Base-by-base conservation (phyloP, 1,140 invertebrate species). In the Tetragonula clypearis region DNA sequence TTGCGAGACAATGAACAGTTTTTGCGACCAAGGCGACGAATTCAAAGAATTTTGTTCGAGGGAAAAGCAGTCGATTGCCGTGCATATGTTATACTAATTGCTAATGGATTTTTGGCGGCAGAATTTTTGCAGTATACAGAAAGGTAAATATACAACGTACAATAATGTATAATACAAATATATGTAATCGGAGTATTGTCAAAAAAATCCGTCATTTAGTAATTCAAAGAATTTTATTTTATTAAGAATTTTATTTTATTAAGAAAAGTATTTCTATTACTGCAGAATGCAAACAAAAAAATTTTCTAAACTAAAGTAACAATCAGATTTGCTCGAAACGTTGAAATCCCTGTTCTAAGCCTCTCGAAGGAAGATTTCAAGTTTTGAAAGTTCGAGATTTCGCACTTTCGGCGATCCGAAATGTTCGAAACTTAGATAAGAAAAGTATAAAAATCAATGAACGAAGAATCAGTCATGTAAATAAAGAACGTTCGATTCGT, bases 121-220 rank as follows among this genome's bases (percentile, higher is more conserved):
- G 92, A 96, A 86, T 95, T 98, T 35, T 91, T 98, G 3, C 93
- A 94, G 91, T 97, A 97, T 93, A 96, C 96, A 1, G 97, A 98
- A 91, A 95, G 96, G 96, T 97, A 56, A 74, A 66, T 21, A 14
- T 41, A 21, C n/a, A 23, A 23, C 8, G 6, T 41, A 58, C 14
- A 19, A 19, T 17, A 17, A 17, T 58, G 19, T 58, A 58, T 17
- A 17, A 58, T 17, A 66, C 30, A 66, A 30, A 66, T 66, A 66
- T 66, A 66, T 66, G 6, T 30, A 30, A 15, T 66, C 5, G 19
- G 15, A 66, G 26, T 66, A 26, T 14, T 26, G 62, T 66, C 26
- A 66, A 66, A 66, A 26, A 26, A 12, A 1, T 41, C 5, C 41
- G 41, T 8, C 6, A 23, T 12, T 60, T 23, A 60, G 58, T 23